Base-by-base conservation (phyloP, 2,888 invertebrate species). In the Linyphia triangularis region DNA sequence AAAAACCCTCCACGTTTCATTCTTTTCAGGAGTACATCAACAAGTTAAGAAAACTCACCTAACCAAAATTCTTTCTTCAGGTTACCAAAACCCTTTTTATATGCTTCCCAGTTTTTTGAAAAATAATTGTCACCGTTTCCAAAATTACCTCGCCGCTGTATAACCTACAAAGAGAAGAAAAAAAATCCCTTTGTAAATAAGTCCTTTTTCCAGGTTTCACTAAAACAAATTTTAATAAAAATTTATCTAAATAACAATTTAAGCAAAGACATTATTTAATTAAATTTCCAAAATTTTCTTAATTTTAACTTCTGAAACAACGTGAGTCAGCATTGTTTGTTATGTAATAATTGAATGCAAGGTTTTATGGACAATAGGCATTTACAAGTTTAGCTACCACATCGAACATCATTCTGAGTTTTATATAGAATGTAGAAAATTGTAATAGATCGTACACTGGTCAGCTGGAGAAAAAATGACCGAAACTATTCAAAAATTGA, bases 51-150 rank as follows among this genome's bases (percentile, higher is more conserved):
- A 30, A 13, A 95, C 88, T 83, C 85, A 63, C 91, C 92, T 43
- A 92, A 90, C 92, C 92, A 92, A 86, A 92, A 92, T 88, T 92
- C 92, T 33, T 91, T 91, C 22, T 90, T 92, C 26, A 92, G 73
- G 82, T 92, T 92, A 4, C 92, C 92, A 90, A 92, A 92, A 22
- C 92, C 92, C 84, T 92, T 89, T 65, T 92, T 92, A 90, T 92
- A 92, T 72, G 92, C 92, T 7, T 89, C 78, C 92, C 92, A 92
- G 63, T 91, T 91, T 43, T 91, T 89, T 69, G 91, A 91, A 89
- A 92, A 92, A 19, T 82, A 82, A 28, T 82, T 61, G 13, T 28
- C 22, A 0, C 30, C 51, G 6, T 65, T 70, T 5, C 40, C 40
- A 19, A 24, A 82, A 40, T 82, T 43, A 26, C 82, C 82, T 37